A percentile compares a stretch with the other conserved stretches of the same genome.
phyloP scores from a whole-genome alignment of 2,113 vertebrate species.

The Rhodinocichla rosea region DNA sequence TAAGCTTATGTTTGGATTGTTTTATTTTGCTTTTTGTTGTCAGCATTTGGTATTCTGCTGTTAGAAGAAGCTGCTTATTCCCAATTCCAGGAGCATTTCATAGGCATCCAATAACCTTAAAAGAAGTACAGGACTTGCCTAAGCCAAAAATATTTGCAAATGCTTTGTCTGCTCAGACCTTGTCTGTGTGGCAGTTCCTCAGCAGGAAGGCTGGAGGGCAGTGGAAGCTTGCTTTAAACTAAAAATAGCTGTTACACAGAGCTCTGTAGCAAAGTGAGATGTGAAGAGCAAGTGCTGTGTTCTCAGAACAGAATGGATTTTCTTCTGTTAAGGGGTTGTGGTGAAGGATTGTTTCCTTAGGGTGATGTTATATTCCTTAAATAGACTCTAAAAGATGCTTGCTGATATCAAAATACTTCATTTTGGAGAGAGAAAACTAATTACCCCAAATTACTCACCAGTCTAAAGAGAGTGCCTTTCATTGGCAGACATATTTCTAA shows the following conservation, averaged over 20 bases:
- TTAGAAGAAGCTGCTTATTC: background rate
- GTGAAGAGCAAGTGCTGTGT: background rate
- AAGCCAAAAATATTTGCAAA: background rate
- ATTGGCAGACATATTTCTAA: background rate
- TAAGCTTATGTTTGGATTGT: background rate
- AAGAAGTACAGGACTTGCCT: background rate
- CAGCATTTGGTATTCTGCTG: background rate
- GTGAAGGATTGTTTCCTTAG: background rate
- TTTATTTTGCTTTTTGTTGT: background rate
- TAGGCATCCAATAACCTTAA: background rate
- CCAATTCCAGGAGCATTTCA: background rate
- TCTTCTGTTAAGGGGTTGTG: background rate
- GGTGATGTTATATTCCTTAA: background rate
- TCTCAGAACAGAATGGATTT: background rate
- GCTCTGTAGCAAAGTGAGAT: background rate
- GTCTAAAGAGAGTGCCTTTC: background rate
- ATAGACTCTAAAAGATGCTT: background rate
- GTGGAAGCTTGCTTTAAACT: conserved; percentile 37
- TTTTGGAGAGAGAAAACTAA: background rate
- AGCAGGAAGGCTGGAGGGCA: conserved; percentile 57
- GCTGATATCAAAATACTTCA: background rate
- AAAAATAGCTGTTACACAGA: background rate
- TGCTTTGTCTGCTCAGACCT: background rate
- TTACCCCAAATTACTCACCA: background rate
- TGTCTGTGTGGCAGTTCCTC: conserved; percentile 21